Evolutionary conservation across 2,888 invertebrate genomes (phyloP).

Genomic region (Ormyrus labotus): DNA sequence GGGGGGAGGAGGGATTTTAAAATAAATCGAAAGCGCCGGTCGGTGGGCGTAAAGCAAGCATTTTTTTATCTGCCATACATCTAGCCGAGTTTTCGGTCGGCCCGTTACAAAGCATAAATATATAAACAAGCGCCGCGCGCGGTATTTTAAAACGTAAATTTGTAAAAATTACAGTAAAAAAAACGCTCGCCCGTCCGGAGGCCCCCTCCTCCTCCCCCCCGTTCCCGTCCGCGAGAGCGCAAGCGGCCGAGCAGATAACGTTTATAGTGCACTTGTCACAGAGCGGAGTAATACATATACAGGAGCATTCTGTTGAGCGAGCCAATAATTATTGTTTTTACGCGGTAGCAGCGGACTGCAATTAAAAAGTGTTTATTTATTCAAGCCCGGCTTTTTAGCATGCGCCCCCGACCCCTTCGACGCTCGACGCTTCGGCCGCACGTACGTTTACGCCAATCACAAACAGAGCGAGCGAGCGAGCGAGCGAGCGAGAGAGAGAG

Average conservation of each 20-base stretch:
- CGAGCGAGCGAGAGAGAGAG: constrained; percentile 43
- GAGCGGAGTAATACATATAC: constrained; percentile 60
- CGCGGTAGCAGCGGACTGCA: constrained; percentile 72
- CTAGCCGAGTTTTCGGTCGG: not conserved
- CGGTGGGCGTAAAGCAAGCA: constrained; percentile 25
- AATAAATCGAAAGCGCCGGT: constrained; percentile 45
- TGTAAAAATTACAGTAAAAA: constrained; percentile 40
- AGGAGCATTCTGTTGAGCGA: constrained; percentile 63
- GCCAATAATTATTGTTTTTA: constrained; percentile 76
- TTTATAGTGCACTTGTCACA: constrained; percentile 63
- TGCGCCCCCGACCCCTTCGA: constrained; percentile 61
- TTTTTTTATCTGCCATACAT: constrained; percentile 31
- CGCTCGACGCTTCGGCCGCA: constrained; percentile 13
- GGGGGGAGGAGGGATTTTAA: constrained; percentile 18
- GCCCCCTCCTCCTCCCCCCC: not conserved
- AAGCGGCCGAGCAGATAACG: constrained; percentile 37
- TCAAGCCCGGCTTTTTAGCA: constrained; percentile 74
- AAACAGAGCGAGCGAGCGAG: constrained; percentile 51
- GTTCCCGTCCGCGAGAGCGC: not conserved
- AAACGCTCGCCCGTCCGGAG: not conserved
- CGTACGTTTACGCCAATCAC: constrained; percentile 53
- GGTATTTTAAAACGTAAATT: constrained; percentile 42
- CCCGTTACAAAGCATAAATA: not conserved
- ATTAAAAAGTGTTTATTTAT: constrained; percentile 76
- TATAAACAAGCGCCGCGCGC: not conserved